Evolutionary conservation across 2,113 vertebrate species (phyloP), one percentile per base, ranked within the genome.

Genomic region (Megaceryle maxima): DNA sequence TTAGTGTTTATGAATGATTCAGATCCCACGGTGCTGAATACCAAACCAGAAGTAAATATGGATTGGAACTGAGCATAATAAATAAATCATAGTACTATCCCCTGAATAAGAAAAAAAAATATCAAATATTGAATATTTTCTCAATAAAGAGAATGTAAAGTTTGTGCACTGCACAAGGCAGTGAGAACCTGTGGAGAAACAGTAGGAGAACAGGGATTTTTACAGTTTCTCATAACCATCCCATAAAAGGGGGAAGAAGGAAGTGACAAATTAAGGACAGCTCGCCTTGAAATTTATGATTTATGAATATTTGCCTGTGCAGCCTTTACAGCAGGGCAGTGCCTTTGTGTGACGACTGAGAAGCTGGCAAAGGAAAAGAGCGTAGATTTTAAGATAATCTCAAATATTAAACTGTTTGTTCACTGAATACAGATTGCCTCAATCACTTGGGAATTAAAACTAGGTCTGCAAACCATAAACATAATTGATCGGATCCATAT

Each of bases 31-130:
- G 77, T 72, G 87, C 66, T 93, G 89, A 91, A 92, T 89, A 91
- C 48, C 70, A 72, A 87, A 96, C 16, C 26, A 91, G 94, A 90
- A 95, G 96, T 95, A 94, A 94, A 95, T 85, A 94, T 62, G 87
- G 74, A 96, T 92, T 91, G 91, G 44, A 94, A 75, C 31, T 0
- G 3, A 79, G 66, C 21, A 33, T 43, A 43, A 89, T 93, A 90
- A 94, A 92, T 95, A 97, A 88, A 86, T 82, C 67, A 92, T 79
- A 37, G 70, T 31, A 73, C 78, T 37, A 89, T 21, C 35, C 29
- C 35, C 39, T 35, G 16, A 87, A 96, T 15, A 44, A 57, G 19
- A 72, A 51, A 68, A 69, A 69, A 37, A 83, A 88, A 63, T 1
- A 92, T n/a, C 69, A 79, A 83, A 79, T 62, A 84, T 16, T 73